Conservation (phyloP, 2,888 invertebrate genomes). For the Ephialtes manifestator region DNA sequence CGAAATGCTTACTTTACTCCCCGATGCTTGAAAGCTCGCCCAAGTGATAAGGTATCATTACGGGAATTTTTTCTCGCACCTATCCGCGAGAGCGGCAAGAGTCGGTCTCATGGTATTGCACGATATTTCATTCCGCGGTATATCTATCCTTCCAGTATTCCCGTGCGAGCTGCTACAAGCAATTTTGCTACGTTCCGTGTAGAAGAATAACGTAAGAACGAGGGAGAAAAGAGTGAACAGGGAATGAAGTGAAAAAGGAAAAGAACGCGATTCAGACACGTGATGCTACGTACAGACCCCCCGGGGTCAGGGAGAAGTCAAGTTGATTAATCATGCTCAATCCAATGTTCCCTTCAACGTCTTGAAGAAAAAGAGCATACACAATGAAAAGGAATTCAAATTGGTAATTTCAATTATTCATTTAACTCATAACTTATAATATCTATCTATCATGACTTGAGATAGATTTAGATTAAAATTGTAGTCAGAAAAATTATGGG, state of each 20-base stretch:
- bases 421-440: neutral
- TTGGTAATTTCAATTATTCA: conserved; percentile 15
- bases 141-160: conserved; percentile 67
- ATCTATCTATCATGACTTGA: neutral
- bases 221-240: conserved; percentile 35
- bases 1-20: conserved; percentile 46
- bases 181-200: conserved; percentile 69
- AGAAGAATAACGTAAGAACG: conserved; percentile 46
- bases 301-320: conserved; percentile 41
- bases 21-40: conserved; percentile 52
- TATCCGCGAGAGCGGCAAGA: conserved; percentile 18
- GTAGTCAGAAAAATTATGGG: neutral
- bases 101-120: conserved; percentile 67
- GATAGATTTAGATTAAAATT: neutral
- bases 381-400: conserved; percentile 40
- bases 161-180: conserved; percentile 69
- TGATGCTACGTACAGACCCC: conserved; percentile 22
- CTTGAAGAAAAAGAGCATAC: conserved; percentile 32
- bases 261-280: conserved; percentile 27
- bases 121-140: conserved; percentile 76
- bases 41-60: conserved; percentile 69
- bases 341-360: conserved; percentile 65
- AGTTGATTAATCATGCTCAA: conserved; percentile 71
- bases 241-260: conserved; percentile 24
- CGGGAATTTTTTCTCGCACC: conserved; percentile 49